Base-by-base conservation (phyloP, 2,888 invertebrate species). In the Carcina quercana region DNA sequence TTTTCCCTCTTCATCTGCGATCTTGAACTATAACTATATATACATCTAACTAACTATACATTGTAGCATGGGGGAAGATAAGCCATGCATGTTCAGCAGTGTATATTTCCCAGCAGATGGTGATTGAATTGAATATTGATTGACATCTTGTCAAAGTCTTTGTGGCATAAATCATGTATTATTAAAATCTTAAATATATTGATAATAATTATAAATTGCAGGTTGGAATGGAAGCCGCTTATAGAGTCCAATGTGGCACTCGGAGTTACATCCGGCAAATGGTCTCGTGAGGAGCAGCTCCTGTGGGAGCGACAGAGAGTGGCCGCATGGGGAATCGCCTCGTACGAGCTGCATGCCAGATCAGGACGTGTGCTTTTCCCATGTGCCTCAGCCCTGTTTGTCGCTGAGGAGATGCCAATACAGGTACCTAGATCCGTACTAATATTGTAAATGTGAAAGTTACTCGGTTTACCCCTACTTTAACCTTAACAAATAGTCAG, bases 281-380 rank as follows among this genome's bases (percentile, higher is more conserved):
- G 91, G 86, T 94, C 95, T 0, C 86, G 93, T 19, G 97, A 97
- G 63, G 96, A 97, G 63, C 95, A 96, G 65, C 70, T 98, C 30
- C 83, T 96, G 38, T 91, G 95, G 86, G 98, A 98, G 68, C 79
- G 98, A 14, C 96, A 97, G 74, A 87, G 98, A 32, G 87, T 96
- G 24, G 92, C 96, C 0, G 93, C 94, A 0, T 95, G 94, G 91
- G 96, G 98, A 13, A 97, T 98, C 34, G 96, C 96, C 0, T 94
- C 95, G 0, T 98, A 97, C 59, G 96, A 97, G 67, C 85, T 96
- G 30, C 94, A 96, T 53, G 87, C 89, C 17, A 86, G 86, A 5
- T 90, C 91, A 13, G 96, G 96, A 14, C 90, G 93, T 55, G 90
- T 98, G 48, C 90, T 97, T 36, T 97, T 97, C 73, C 95, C 97